Percentiles rank a stretch among this genome's conserved stretches.
Evolutionary conservation across 1,140 invertebrate species (phyloP).

Genomic region (Macrosteles quadrilineatus): DNA sequence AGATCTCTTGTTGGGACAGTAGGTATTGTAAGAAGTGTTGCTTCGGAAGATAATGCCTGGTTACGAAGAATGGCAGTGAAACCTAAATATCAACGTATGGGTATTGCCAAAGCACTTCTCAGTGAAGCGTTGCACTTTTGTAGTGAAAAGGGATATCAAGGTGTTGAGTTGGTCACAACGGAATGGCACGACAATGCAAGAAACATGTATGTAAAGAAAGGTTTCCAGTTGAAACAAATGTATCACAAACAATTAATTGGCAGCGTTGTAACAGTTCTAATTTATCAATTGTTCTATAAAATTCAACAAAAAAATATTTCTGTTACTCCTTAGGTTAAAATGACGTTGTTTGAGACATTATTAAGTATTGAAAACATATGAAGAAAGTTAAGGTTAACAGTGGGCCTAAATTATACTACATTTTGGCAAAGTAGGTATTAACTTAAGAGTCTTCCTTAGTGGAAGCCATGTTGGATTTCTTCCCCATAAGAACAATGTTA

Average conservation of each 20-base stretch:
- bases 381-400: no score
- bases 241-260: conserved; percentile 55
- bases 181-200: conserved; percentile 56
- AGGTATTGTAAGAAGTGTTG: conserved; percentile 51
- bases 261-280: conserved; percentile 50
- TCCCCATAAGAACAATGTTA: no score
- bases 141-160: conserved; percentile 52
- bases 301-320: conserved; percentile 27
- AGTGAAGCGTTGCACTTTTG: conserved; percentile 55
- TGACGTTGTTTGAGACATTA: no score
- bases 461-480: no score
- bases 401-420: no score
- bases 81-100: conserved; percentile 51
- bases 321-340: conserved; percentile 19
- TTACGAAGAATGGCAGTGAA: conserved; percentile 55
- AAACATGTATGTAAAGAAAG: conserved; percentile 55
- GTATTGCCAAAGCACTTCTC: conserved; percentile 52
- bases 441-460: no score
- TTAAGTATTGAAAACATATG: no score
- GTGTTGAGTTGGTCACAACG: conserved; percentile 54
- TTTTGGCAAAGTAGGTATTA: no score
- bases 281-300: conserved; percentile 50
- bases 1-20: conserved; percentile 55
- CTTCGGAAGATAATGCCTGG: conserved; percentile 54
- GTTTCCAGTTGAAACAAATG: conserved; percentile 57